phyloP scores from a whole-genome alignment of 2,113 vertebrate species.

The Nycticebus coucang region DNA sequence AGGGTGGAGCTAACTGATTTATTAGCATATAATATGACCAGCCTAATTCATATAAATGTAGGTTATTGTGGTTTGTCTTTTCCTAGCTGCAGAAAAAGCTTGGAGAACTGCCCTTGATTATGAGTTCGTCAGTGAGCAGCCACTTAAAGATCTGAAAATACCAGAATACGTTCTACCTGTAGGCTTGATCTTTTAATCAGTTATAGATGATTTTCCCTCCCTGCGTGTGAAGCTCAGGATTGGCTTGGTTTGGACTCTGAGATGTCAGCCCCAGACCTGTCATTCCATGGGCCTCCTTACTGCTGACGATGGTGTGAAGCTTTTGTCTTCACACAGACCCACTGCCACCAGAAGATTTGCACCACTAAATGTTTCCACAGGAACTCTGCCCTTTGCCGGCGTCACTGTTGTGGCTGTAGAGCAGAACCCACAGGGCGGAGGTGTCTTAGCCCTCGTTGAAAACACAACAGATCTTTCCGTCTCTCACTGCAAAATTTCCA shows the following conservation, averaged over 20 bases:
- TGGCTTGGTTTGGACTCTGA: neutral
- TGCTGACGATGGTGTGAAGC: neutral
- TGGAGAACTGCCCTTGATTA: neutral
- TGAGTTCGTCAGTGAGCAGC: slow-evolving; percentile 27
- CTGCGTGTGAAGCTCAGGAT: neutral
- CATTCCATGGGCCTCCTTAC: neutral
- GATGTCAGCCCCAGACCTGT: neutral
- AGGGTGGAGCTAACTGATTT: slow-evolving; percentile 19
- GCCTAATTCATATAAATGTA: neutral
- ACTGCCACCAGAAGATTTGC: slow-evolving; percentile 41
- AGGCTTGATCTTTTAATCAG: slow-evolving; percentile 26
- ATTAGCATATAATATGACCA: slow-evolving; percentile 21
- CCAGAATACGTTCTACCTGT: neutral
- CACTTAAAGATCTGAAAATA: slow-evolving; percentile 13
- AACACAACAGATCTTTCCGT: slow-evolving; percentile 82
- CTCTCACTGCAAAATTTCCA: slow-evolving; percentile 79
- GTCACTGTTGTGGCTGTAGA: slow-evolving; percentile 76
- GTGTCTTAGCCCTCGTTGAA: slow-evolving; percentile 59
- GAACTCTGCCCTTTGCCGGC: slow-evolving; percentile 78
- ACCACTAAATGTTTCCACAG: slow-evolving; percentile 86
- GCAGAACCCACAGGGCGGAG: slow-evolving; percentile 77
- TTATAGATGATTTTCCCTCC: neutral
- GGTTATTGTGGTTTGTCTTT: slow-evolving; percentile 31
- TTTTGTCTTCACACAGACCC: slow-evolving; percentile 50
- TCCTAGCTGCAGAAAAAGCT: neutral